Conservation (phyloP, 2,113 vertebrate species). For the Calyptomena viridis region DNA sequence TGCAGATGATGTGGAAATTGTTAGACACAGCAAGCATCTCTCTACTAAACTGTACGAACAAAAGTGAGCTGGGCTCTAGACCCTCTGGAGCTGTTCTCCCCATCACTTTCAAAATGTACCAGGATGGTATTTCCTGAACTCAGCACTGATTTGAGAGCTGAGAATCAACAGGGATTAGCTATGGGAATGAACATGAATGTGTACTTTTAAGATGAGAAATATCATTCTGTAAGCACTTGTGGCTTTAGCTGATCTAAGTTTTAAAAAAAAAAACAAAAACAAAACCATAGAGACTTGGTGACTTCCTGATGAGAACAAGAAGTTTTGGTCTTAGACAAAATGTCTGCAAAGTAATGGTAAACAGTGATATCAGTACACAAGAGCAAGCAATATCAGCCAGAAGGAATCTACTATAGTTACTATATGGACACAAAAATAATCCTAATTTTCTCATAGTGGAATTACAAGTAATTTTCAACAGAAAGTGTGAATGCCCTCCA, state of each 20-base stretch:
- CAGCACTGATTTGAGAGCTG: not conserved
- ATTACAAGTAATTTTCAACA: not conserved
- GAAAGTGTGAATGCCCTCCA: not conserved
- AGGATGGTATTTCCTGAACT: not conserved
- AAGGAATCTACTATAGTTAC: not conserved
- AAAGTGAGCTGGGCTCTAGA: conserved; percentile 2
- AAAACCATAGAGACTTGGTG: not conserved
- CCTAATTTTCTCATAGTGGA: not conserved
- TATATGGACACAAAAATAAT: not conserved
- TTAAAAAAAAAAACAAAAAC: not conserved
- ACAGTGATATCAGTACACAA: not conserved
- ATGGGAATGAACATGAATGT: not conserved
- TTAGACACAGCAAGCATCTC: not conserved
- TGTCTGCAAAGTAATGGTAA: not conserved
- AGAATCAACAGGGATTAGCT: not conserved
- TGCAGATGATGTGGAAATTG: not conserved
- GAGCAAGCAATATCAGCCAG: not conserved
- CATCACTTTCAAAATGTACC: not conserved
- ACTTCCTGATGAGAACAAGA: not conserved
- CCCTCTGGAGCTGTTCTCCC: not conserved
- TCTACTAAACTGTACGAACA: not conserved
- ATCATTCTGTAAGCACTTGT: not conserved
- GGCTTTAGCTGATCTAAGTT: not conserved
- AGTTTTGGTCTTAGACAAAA: not conserved
- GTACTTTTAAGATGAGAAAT: not conserved